phyloP scores from a whole-genome alignment of 2,888 invertebrate species.

The Frankliniella fusca region DNA sequence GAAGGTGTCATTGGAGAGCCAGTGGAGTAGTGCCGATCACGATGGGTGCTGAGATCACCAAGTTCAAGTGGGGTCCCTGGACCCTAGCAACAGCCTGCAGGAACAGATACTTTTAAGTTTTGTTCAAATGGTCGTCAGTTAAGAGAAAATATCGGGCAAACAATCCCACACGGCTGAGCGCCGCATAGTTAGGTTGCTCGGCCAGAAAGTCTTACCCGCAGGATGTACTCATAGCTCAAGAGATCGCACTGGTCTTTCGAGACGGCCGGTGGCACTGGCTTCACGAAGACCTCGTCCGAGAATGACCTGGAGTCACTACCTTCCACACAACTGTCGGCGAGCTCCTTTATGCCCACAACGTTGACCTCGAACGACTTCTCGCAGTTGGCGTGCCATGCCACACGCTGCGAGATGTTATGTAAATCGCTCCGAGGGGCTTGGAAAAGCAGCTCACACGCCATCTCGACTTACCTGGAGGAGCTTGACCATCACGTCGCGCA shows the following conservation, averaged over 20 bases:
- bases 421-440: no score
- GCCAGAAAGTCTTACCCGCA: neutral
- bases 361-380: constrained; percentile 54
- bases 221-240: constrained; percentile 53
- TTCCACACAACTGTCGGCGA: constrained; percentile 60
- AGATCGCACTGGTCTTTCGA: constrained; percentile 64
- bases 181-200: no score
- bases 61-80: constrained; percentile 61
- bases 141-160: no score
- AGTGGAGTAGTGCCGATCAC: constrained; percentile 73
- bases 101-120: no score
- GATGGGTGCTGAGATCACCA: constrained; percentile 61
- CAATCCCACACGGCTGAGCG: no score
- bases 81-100: constrained; percentile 58
- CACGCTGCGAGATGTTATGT: no score
- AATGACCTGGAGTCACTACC: constrained; percentile 59
- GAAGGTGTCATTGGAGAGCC: constrained; percentile 41
- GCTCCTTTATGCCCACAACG: constrained; percentile 58
- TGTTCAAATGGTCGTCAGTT: no score
- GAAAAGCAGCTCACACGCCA: no score
- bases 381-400: no score
- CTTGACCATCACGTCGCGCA: no score
- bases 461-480: no score
- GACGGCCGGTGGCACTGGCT: constrained; percentile 72
- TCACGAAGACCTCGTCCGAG: constrained; percentile 62